Evolutionary conservation across 2,113 vertebrate species (phyloP).

Genomic region (Microcebus tavaratra): DNA sequence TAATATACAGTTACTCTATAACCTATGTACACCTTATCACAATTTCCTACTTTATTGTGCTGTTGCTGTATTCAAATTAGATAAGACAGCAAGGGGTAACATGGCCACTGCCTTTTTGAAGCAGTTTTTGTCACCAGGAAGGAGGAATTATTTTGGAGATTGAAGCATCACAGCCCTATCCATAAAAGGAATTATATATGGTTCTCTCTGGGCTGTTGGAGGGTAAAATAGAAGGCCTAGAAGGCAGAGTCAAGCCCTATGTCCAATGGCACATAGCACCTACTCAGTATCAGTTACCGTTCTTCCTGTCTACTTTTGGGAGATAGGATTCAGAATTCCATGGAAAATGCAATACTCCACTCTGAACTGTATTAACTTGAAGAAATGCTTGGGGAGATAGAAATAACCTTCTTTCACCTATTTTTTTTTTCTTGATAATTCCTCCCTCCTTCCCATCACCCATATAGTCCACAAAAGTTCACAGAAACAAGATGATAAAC

Average conservation of each 20-base stretch:
- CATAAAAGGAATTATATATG: not conserved
- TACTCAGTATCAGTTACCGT: not conserved
- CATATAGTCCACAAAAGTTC: not conserved
- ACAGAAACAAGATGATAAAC: not conserved
- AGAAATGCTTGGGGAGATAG: not conserved
- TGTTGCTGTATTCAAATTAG: not conserved
- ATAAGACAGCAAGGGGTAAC: not conserved
- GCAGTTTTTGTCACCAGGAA: not conserved
- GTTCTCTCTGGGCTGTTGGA: not conserved
- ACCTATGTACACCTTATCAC: not conserved
- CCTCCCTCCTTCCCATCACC: not conserved
- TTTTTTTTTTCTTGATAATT: not conserved
- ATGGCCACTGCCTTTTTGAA: not conserved
- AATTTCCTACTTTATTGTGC: not conserved
- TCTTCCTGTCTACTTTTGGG: not conserved
- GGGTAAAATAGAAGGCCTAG: not conserved
- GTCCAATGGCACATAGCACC: not conserved
- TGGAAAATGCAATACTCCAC: not conserved
- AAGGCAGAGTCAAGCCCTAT: not conserved
- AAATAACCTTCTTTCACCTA: constrained; percentile 36
- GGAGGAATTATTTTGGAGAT: not conserved
- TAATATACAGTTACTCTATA: not conserved
- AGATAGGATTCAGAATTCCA: not conserved
- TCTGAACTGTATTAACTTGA: not conserved
- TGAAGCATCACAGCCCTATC: not conserved